A percentile compares a stretch with the other conserved stretches of the same genome.
phyloP scores from a whole-genome alignment of 2,113 vertebrate species.

The Thomomys bottae region DNA sequence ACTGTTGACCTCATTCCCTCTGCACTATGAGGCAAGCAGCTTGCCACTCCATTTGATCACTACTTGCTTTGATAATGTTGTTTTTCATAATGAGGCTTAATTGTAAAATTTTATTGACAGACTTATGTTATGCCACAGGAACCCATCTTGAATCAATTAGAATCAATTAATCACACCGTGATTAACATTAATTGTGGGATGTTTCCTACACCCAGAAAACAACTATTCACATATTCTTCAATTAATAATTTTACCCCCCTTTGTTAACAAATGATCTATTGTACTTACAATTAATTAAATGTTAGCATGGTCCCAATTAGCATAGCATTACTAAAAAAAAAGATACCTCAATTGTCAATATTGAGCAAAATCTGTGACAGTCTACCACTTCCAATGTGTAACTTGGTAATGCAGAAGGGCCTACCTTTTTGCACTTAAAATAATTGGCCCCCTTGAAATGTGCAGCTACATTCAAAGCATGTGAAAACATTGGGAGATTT shows the following conservation, averaged over 20 bases:
- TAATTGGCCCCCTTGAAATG: not conserved
- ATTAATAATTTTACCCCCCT: conserved; percentile 62
- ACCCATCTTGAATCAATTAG: conserved; percentile 74
- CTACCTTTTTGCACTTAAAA: not conserved
- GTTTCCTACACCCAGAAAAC: conserved; percentile 59
- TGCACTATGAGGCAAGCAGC: not conserved
- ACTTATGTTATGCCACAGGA: conserved; percentile 70
- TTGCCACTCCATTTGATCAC: not conserved
- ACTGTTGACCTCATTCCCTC: not conserved
- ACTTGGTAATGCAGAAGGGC: not conserved
- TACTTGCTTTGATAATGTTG: conserved; percentile 26
- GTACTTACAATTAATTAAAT: conserved; percentile 71
- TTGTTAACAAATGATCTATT: conserved; percentile 70
- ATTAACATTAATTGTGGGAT: conserved; percentile 69
- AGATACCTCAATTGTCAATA: conserved; percentile 70
- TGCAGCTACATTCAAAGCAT: conserved; percentile 10
- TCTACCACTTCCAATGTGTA: not conserved
- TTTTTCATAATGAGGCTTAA: conserved; percentile 64
- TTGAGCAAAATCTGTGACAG: conserved; percentile 39
- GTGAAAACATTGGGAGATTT: not conserved
- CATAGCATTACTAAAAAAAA: conserved; percentile 55
- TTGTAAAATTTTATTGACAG: conserved; percentile 74
- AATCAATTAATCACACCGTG: conserved; percentile 70
- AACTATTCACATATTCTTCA: conserved; percentile 67
- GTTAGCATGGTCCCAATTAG: conserved; percentile 70